Base-by-base conservation (phyloP, 2,797 vertebrate genomes). In the Petrocephalus schoutedeni region DNA sequence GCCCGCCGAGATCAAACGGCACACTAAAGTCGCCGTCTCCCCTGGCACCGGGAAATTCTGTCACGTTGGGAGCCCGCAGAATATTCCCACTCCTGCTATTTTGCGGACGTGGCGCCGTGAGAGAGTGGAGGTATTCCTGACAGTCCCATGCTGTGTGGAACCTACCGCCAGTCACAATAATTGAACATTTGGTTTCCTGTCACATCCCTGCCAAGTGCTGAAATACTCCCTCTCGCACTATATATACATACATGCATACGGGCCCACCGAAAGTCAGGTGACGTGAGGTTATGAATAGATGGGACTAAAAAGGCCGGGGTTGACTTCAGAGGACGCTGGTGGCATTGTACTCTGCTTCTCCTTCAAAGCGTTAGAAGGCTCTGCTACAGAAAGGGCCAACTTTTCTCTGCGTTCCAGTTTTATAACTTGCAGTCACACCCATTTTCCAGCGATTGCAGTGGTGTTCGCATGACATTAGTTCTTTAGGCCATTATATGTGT, bases 11-110 rank as follows among this genome's bases (percentile, higher is more conserved):
- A 89, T 89, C 57, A 89, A 92, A 91, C 90, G 91, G 86, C 90
- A 91, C 90, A 91, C 86, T 89, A 86, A 92, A 89, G 89, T 89
- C 88, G 87, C 87, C 45, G 61, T 89, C 90, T 90, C 88, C 7
- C 9, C 10, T 53, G 23, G 77, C 41, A 8, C 14, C 14, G 67
- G 67, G 67, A 41, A 74, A 74, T 32, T 74, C 67, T 74, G 67
- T 74, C 67, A 19, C 67, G 32, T 36, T 36, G 67, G 12, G 32
- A 74, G 10, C 67, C 67, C 14, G 14, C 28, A 74, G 67, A 74
- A 10, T 74, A 28, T 16, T 74, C 32, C 32, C 67, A 41, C 67
- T 91, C 86, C 89, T 86, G 67, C 61, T 28, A 28, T 64, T 41
- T 16, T 0, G 32, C 10, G 64, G 64, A 71, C 28, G 64, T 71